Conservation (phyloP, 2,888 invertebrate species). For the Thecocarcelia acutangulata region DNA sequence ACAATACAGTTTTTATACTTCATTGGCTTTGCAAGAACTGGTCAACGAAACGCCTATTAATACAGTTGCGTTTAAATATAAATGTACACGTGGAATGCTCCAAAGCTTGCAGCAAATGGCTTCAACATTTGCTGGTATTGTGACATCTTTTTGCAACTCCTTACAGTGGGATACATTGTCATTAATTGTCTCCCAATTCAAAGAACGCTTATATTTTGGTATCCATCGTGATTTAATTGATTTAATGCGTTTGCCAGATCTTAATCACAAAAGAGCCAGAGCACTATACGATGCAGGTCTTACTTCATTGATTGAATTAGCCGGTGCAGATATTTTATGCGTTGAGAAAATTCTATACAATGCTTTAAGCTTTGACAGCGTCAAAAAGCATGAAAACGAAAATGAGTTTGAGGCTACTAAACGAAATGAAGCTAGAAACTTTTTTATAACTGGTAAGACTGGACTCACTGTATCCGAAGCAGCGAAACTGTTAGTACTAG, state of each 20-base stretch:
- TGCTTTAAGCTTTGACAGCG: conserved; percentile 92
- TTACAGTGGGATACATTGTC: conserved; percentile 96
- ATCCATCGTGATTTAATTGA: conserved; percentile 95
- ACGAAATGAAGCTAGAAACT: conserved; percentile 86
- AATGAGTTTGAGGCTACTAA: conserved; percentile 85
- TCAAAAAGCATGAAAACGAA: conserved; percentile 88
- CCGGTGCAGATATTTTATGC: conserved; percentile 86
- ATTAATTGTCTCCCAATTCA: conserved; percentile 94
- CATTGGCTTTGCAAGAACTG: conserved; percentile 94
- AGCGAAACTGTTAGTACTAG: conserved; percentile 88
- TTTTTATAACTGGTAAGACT: conserved; percentile 90
- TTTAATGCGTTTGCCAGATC: conserved; percentile 90
- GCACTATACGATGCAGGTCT: conserved; percentile 91
- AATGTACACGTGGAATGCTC: conserved; percentile 92
- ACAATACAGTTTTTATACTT: conserved; percentile 89
- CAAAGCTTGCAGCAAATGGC: conserved; percentile 97
- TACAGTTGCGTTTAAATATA: conserved; percentile 91
- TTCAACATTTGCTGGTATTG: conserved; percentile 98
- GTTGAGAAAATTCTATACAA: conserved; percentile 90
- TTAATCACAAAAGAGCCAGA: conserved; percentile 93
- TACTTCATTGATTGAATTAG: conserved; percentile 89
- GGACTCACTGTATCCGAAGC: conserved; percentile 92
- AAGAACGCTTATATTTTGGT: conserved; percentile 96
- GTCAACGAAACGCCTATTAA: conserved; percentile 93
- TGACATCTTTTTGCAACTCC: conserved; percentile 96